phyloP scores from a whole-genome alignment of 1,140 invertebrate genomes.

The Drosophila asahinai region DNA sequence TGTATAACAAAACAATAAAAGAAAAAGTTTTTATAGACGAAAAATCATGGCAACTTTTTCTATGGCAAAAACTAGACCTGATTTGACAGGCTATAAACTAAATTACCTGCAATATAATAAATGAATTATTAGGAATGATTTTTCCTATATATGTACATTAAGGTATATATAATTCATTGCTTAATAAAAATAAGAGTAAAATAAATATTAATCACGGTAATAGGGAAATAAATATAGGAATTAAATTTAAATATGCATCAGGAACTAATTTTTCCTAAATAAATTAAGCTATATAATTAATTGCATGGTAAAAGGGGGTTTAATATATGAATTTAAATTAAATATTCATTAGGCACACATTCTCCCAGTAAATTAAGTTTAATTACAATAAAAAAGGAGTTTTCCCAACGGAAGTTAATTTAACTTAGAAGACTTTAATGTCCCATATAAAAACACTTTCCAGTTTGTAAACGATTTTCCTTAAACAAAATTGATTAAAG shows the following conservation, averaged over 20 bases:
- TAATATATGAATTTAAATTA: not conserved
- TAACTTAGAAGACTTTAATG: no score
- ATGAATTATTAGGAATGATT: not conserved
- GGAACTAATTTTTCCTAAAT: no score
- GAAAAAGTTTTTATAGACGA: conserved; percentile 17
- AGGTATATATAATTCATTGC: not conserved
- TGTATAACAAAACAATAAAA: conserved; percentile 24
- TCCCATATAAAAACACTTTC: not conserved
- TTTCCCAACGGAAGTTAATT: not conserved
- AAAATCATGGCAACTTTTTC: conserved; percentile 5
- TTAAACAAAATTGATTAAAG: not conserved
- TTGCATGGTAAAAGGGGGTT: not conserved
- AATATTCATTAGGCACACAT: not conserved
- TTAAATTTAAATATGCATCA: not conserved
- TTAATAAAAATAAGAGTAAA: not conserved
- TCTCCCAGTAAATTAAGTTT: not conserved
- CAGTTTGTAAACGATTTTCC: not conserved
- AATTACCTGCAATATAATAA: not conserved
- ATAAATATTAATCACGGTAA: not conserved
- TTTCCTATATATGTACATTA: not conserved
- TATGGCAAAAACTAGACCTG: not conserved
- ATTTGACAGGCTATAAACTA: not conserved
- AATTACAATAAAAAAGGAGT: not conserved
- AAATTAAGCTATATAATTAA: no score
- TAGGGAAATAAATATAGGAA: not conserved